Evolutionary conservation across 2,888 invertebrate species (phyloP), one percentile per base, ranked within the genome.

Genomic region (Plagiodera versicolora): DNA sequence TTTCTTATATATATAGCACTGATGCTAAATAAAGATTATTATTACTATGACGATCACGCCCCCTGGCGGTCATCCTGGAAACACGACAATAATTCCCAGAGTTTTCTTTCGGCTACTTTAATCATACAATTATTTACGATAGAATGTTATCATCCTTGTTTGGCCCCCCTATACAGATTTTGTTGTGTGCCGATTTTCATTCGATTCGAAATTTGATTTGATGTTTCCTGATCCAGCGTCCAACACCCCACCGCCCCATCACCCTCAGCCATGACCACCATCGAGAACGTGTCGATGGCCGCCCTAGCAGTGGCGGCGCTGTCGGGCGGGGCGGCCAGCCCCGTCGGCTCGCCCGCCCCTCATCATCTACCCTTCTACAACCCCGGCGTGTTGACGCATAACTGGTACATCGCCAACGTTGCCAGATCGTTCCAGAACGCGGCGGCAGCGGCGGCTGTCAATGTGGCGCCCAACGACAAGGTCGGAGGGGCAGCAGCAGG

Each of bases 241-340:
- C 71, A 67, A 46, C 69, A 67, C 54, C 65, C 69, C 55, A 60
- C 64, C 14, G 65, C 66, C 55, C 65, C 71, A 68, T 69, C 76
- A 76, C 72, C 79, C 70, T 72, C 78, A 70, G 83, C 81, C 75
- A 85, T 85, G 85, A 83, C 84, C 70, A 83, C 85, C 68, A 81
- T 84, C 73, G 84, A 85, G 68, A 80, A 82, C 80, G 77, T 80
- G 77, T 86, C 88, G 79, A 86, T 91, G 84, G 89, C 91, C 76
- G 86, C 86, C 63, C 83, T 86, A 74, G 83, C 79, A 76, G 82
- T 87, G 75, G 89, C 89, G 67, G 87, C 88, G 68, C 81, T 88
- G 68, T 85, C 86, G 68, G 84, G 85, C 68, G 85, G 85, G 58
- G 72, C 62, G 48, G 65, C 65, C 32, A 67, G 63, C 46, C 56